These are phyloP conservation scores for Macaria liturata DNA, from an alignment of 2,888 invertebrate genomes.

Conservation along the genomic window DNA sequence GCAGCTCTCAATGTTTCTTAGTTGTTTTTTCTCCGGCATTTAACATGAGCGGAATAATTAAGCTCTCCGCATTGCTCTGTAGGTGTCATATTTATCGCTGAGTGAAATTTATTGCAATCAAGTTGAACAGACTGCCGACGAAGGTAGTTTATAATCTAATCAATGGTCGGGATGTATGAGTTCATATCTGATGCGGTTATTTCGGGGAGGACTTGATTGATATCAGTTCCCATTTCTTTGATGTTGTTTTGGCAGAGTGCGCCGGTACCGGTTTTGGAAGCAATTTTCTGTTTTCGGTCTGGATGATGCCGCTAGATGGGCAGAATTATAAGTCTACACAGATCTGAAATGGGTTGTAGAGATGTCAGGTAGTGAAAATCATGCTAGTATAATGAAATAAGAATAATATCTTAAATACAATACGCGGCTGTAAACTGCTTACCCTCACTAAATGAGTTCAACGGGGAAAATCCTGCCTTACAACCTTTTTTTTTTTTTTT, in stretches of 20 bases:
- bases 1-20: constrained; percentile 34
- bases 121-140: constrained; percentile 13
- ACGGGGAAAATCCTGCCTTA: too few species aligned
- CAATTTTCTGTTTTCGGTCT: constrained; percentile 45
- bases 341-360: too few species aligned
- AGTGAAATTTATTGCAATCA: constrained; percentile 17
- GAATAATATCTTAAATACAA: too few species aligned
- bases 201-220: constrained; percentile 46
- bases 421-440: too few species aligned
- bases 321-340: too few species aligned
- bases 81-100: constrained; percentile 14
- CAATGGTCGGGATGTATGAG: constrained; percentile 24
- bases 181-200: constrained; percentile 38
- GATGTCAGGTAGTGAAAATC: too few species aligned
- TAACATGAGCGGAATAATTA: constrained; percentile 12
- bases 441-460: too few species aligned
- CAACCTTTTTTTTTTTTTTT: too few species aligned
- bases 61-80: constrained; percentile 6
- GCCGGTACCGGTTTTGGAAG: constrained; percentile 43
- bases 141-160: constrained; percentile 17
- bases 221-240: constrained; percentile 33
- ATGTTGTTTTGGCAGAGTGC: constrained; percentile 34
- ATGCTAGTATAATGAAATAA: too few species aligned
- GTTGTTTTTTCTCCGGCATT: constrained; percentile 21
- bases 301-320: constrained; percentile 14